phyloP scores from a whole-genome alignment of 2,797 vertebrate species.

The Lepilemur septentrionalis region DNA sequence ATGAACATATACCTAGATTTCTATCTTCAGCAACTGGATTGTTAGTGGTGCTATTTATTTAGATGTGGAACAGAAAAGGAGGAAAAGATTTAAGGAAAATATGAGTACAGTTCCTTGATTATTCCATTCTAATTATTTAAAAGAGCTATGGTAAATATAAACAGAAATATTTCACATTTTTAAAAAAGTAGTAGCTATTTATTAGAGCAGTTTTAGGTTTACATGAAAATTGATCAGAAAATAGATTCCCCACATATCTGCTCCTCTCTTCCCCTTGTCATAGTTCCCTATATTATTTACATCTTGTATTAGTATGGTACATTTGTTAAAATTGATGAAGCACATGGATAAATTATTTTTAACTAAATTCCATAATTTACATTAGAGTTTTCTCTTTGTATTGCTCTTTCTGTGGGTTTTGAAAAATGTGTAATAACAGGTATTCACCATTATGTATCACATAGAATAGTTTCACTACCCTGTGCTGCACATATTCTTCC shows the following conservation, averaged over 20 bases:
- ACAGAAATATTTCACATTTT: not conserved
- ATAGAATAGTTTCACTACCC: not conserved
- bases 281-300: not conserved
- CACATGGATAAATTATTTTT: not conserved
- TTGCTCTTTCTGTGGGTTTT: not conserved
- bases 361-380: not conserved
- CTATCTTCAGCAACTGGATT: not conserved
- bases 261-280: not conserved
- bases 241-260: not conserved
- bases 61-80: constrained; percentile 5
- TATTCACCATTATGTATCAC: not conserved
- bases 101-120: not conserved
- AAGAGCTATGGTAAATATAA: not conserved
- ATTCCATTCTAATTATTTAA: not conserved
- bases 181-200: not conserved
- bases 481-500: not conserved
- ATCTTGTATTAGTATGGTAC: not conserved
- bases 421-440: not conserved
- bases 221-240: not conserved
- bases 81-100: not conserved
- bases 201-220: not conserved
- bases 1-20: not conserved
- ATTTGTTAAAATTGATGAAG: not conserved
- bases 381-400: not conserved
- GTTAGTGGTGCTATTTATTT: not conserved